Conservation (phyloP, 2,797 vertebrate species). For the Pseudomugil tenellus region DNA sequence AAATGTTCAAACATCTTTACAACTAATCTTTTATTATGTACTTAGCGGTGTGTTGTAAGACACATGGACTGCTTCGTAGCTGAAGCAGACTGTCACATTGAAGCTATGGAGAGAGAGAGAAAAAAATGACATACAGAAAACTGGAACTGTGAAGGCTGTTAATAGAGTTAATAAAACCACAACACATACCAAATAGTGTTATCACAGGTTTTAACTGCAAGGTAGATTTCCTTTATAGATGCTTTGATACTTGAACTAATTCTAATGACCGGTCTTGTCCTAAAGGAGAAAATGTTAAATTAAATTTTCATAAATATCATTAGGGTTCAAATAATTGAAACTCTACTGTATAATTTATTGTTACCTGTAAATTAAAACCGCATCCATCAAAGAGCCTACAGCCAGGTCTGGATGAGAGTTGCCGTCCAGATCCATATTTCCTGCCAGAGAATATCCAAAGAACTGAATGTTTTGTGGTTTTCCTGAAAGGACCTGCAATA, state of each 20-base stretch:
- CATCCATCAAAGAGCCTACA: constrained; percentile 93
- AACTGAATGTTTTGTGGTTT: constrained; percentile 78
- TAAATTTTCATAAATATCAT: constrained; percentile 13
- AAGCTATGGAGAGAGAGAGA: constrained; percentile 85
- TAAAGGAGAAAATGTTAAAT: constrained; percentile 62
- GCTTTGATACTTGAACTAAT: constrained; percentile 87
- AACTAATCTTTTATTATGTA: constrained; percentile 76
- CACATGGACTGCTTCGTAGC: constrained; percentile 86
- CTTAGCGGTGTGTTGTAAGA: constrained; percentile 88
- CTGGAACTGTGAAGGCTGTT: constrained; percentile 13
- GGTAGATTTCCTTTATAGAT: constrained; percentile 89
- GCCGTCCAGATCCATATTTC: constrained; percentile 94
- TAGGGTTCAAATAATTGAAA: constrained; percentile 7
- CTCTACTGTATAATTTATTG: background rate
- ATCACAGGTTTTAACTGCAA: constrained; percentile 85
- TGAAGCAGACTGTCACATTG: constrained; percentile 89
- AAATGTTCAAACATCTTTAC: background rate
- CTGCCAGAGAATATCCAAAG: constrained; percentile 96
- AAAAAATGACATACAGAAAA: background rate
- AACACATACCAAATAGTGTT: constrained; percentile 79
- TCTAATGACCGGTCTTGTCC: constrained; percentile 90
- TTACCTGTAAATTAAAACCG: constrained; percentile 92
- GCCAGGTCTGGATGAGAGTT: constrained; percentile 97
- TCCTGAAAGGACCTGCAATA: constrained; percentile 88
- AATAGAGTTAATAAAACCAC: constrained; percentile 16